Evolutionary conservation across 2,888 invertebrate genomes (phyloP), one percentile per base, ranked within the genome.

Genomic region (Leucozona laternaria): DNA sequence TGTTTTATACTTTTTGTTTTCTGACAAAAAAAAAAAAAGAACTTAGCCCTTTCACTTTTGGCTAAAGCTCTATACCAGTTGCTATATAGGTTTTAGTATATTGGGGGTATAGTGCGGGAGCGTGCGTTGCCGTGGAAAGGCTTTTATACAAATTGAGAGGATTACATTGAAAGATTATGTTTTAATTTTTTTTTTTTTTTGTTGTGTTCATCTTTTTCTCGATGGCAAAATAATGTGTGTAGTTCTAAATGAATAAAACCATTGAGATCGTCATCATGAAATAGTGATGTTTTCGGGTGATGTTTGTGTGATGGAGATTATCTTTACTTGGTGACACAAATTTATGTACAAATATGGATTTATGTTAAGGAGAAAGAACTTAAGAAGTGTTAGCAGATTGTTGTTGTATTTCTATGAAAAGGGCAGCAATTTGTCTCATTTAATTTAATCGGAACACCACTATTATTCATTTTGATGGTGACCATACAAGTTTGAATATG

Each of bases 41-140:
- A 40, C 43, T 55, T 62, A 86, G 85, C 85, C 80, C 80, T 85
- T 85, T 85, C 28, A 45, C 66, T 50, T 50, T 71, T 68, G 22
- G 48, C 25, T 37, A 53, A 50, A 40, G 68, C 50, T 4, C 22
- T 40, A n/a, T n/a, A 60, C 37, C 60, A 40, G 20, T 60, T 40
- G 60, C 22, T 40, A 15, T 20, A 34, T 28, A 28, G 28, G 28
- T 28, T 5, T 11, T 6, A 28, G 43, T 20, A 10, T 15, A 6
- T 7, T 0, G 2, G 6, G 0, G 2, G 6, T 28, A 25, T 40
- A n/a, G 20, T 11, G 60, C 45, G 43, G 25, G 25, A 34, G 15
- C 11, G 45, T 31, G 66, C 34, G 45, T 17, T 66, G 17, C 28
- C 13, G 57, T 11, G 28, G 8, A 17, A 68, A 57, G 40, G 37